Conservation (phyloP, 2,113 vertebrate species). For the Scomber japonicus region DNA sequence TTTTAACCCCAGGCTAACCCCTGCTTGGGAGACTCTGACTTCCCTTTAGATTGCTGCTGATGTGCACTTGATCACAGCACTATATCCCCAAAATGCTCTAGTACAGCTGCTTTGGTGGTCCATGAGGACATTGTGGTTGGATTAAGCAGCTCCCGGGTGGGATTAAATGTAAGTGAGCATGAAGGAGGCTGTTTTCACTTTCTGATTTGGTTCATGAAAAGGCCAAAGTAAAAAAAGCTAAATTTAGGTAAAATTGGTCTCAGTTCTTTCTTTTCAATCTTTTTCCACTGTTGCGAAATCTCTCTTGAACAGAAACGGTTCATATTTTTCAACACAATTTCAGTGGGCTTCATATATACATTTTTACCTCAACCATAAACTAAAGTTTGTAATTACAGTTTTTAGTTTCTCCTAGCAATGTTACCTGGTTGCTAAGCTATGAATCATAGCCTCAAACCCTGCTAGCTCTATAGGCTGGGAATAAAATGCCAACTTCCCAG, state of each 20-base stretch:
- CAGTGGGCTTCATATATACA: background rate
- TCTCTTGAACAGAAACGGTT: background rate
- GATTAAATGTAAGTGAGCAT: constrained; percentile 52
- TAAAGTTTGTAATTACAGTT: background rate
- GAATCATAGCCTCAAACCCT: no score
- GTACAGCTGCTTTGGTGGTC: constrained; percentile 33
- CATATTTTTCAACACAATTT: background rate
- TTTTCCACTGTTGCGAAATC: no score
- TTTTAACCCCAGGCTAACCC: background rate
- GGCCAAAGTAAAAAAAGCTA: constrained; percentile 33
- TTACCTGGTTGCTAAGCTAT: no score
- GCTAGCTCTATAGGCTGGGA: no score
- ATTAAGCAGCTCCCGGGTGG: constrained; percentile 38
- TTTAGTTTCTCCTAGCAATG: background rate
- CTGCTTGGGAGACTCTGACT: background rate
- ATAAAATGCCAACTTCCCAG: no score
- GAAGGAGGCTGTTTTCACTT: constrained; percentile 41
- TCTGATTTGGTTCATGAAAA: constrained; percentile 32
- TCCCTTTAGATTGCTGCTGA: background rate
- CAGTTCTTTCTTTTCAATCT: background rate
- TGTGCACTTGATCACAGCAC: constrained; percentile 9
- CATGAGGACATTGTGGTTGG: constrained; percentile 12
- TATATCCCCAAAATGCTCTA: background rate
- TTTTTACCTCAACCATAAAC: background rate
- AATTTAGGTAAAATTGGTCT: background rate